Evolutionary conservation across 2,113 vertebrate genomes (phyloP).

Genomic region (Micromys minutus): DNA sequence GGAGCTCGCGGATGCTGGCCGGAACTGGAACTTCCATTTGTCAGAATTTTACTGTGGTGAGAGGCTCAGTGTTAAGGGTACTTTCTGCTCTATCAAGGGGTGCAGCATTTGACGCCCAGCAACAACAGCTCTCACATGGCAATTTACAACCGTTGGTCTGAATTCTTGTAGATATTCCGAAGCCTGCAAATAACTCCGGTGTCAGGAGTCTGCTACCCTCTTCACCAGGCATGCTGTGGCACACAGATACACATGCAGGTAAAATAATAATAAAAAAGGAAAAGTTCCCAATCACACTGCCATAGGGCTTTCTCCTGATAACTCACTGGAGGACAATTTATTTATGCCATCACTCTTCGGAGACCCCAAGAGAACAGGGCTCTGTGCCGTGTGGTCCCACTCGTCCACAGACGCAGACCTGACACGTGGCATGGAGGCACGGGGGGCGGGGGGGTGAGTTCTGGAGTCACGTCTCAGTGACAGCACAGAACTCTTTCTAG

Average conservation of each 20-base stretch:
- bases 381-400: background rate
- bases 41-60: background rate
- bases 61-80: background rate
- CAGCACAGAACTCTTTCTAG: background rate
- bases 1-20: background rate
- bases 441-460: background rate
- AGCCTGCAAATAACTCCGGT: background rate
- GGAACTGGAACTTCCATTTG: too few species aligned
- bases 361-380: background rate
- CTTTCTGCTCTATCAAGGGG: background rate
- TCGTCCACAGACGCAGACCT: background rate
- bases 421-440: background rate
- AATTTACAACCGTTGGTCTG: too few species aligned
- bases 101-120: background rate
- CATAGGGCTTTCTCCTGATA: slow-evolving; percentile 15
- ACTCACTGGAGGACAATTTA: background rate
- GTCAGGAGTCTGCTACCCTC: background rate
- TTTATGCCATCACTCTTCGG: background rate
- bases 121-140: background rate
- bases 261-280: background rate
- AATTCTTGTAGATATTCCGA: too few species aligned
- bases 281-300: background rate
- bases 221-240: background rate
- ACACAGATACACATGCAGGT: background rate
- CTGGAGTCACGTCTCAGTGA: background rate